Conservation (phyloP, 2,888 invertebrate species). For the Lissocephala sabroskyi region DNA sequence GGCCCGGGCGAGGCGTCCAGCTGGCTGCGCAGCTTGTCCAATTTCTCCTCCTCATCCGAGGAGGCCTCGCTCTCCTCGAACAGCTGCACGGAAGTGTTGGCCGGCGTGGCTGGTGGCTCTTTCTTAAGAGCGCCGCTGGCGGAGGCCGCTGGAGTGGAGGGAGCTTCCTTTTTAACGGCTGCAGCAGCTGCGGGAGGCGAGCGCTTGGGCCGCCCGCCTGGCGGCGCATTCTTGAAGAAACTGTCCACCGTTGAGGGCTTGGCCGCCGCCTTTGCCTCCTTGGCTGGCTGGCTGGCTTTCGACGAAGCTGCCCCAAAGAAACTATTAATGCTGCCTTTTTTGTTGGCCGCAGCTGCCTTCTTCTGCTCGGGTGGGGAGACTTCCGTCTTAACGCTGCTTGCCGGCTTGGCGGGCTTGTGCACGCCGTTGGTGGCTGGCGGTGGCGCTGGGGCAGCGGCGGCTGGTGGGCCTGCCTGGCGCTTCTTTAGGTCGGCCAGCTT, state of each 20-base stretch:
- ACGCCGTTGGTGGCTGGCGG: slow-evolving; percentile 5
- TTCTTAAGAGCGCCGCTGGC: too few species aligned
- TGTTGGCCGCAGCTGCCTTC: slow-evolving; percentile 7
- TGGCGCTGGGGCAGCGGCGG: slow-evolving; percentile 3
- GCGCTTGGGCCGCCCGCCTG: slow-evolving; percentile 14
- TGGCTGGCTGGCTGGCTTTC: slow-evolving; percentile 27
- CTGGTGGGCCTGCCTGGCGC: slow-evolving; percentile 16
- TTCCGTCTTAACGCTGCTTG: slow-evolving; percentile 3
- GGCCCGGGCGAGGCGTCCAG: slow-evolving; percentile 43
- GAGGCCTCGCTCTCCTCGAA: slow-evolving; percentile 57
- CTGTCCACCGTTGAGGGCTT: slow-evolving; percentile 40
- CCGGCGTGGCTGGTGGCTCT: slow-evolving; percentile 18
- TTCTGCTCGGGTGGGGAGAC: not conserved
- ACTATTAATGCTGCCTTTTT: slow-evolving; percentile 45
- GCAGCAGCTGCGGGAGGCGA: slow-evolving; percentile 10
- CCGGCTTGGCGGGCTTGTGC: slow-evolving; percentile 3
- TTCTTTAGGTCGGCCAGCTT: slow-evolving; percentile 37
- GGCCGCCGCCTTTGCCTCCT: slow-evolving; percentile 29
- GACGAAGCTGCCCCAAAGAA: slow-evolving; percentile 45
- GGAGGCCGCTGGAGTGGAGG: not conserved
- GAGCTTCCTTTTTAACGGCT: not conserved
- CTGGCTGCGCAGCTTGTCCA: slow-evolving; percentile 59
- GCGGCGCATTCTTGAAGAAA: slow-evolving; percentile 41
- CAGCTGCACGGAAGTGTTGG: slow-evolving; percentile 59
- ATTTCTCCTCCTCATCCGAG: slow-evolving; percentile 67